A percentile compares a stretch with the other conserved stretches of the same genome.
Evolutionary conservation across 2,797 vertebrate species (phyloP).

Genomic region (Mormyrops attenuatus): DNA sequence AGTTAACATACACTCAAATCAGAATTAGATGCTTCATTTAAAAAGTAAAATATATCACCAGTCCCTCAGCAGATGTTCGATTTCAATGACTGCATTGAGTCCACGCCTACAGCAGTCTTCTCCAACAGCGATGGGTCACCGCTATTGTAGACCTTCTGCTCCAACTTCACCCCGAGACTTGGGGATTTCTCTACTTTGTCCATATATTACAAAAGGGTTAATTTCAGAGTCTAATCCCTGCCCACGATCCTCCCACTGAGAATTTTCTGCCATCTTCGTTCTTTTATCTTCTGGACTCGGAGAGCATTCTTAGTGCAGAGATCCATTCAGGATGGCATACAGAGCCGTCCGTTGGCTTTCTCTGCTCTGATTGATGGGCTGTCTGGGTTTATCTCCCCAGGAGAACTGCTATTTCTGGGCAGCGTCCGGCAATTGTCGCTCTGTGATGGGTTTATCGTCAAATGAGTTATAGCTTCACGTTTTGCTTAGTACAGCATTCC

Average conservation of each 20-base stretch:
- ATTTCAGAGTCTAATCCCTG: constrained; percentile 43
- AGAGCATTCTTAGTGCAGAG: constrained; percentile 52
- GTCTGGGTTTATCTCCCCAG: constrained; percentile 60
- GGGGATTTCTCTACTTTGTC: constrained; percentile 43
- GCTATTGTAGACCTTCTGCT: constrained; percentile 44
- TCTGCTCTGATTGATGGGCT: constrained; percentile 57
- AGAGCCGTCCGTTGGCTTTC: constrained; percentile 35
- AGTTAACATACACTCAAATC: constrained; percentile 36
- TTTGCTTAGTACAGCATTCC: constrained; percentile 51
- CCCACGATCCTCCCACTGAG: constrained; percentile 34
- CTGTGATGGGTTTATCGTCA: constrained; percentile 58
- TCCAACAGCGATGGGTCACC: constrained; percentile 21
- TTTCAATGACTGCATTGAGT: constrained; percentile 30
- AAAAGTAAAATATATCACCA: constrained; percentile 42
- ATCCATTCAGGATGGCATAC: constrained; percentile 47
- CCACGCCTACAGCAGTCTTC: constrained; percentile 48
- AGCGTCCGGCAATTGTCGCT: constrained; percentile 54
- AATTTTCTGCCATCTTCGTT: constrained; percentile 47
- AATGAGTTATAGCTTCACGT: constrained; percentile 58
- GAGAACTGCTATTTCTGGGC: constrained; percentile 54
- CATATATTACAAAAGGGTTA: constrained; percentile 31
- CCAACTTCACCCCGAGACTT: constrained; percentile 36
- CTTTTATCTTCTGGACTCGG: constrained; percentile 35
- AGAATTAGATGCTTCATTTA: constrained; percentile 48
- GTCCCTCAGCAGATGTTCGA: constrained; percentile 34